Conservation (phyloP, 2,797 vertebrate genomes). For the Mergus octosetaceus region DNA sequence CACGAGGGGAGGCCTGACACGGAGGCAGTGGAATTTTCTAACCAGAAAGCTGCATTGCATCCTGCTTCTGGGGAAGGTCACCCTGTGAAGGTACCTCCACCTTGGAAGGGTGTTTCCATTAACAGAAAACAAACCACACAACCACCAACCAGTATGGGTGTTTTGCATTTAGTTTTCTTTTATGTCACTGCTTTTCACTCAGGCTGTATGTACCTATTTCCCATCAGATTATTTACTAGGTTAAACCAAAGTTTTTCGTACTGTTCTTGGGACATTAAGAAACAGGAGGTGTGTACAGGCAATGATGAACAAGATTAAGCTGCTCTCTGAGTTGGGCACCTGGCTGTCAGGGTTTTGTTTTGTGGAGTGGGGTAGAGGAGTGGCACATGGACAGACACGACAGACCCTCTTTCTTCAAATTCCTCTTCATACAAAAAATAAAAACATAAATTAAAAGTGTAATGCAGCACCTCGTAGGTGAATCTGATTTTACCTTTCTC, state of each 20-base stretch:
- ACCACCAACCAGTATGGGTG: background rate
- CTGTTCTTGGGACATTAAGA: background rate
- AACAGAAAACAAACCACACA: background rate
- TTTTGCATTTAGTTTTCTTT: background rate
- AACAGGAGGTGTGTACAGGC: background rate
- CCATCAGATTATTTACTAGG: background rate
- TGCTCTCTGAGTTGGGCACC: background rate
- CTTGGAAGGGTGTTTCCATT: background rate
- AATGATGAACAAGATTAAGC: background rate
- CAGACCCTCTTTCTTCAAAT: background rate
- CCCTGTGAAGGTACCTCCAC: background rate
- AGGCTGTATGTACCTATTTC: background rate
- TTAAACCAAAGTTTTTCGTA: background rate
- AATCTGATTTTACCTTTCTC: background rate
- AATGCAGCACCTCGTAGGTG: background rate
- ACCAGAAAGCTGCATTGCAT: constrained; percentile 57
- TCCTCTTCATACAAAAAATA: background rate
- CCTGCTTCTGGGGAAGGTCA: constrained; percentile 42
- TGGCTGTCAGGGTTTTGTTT: background rate
- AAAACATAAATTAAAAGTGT: background rate
- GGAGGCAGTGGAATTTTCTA: constrained; percentile 19
- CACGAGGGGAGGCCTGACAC: background rate
- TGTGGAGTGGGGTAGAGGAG: no score
- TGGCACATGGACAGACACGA: background rate
- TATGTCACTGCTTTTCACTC: background rate